Evolutionary conservation across 2,888 invertebrate genomes (phyloP).

Genomic region (Acleris sparsana): DNA sequence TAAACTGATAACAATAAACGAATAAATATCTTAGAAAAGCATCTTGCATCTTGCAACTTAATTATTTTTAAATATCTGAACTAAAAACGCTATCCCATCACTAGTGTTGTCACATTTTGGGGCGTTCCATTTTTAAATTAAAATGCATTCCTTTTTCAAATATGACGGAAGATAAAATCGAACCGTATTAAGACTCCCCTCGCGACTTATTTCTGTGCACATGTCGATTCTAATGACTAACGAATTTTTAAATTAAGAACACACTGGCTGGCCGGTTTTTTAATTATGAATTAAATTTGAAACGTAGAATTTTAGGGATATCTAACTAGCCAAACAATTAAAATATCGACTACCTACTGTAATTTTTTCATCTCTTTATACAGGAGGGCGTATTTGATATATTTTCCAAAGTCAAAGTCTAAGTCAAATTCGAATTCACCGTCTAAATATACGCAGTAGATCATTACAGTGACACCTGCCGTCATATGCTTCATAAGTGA

Average conservation of each 20-base stretch:
- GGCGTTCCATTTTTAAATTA: conserved; percentile 35
- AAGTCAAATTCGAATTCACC: not conserved
- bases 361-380: too few relatives aligned
- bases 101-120: conserved; percentile 14
- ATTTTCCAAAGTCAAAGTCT: too few relatives aligned
- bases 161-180: conserved; percentile 33
- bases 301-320: not conserved
- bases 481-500: conserved; percentile 9
- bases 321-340: not conserved
- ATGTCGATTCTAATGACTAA: conserved; percentile 36
- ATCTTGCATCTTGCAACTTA: too few relatives aligned
- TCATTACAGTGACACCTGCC: conserved; percentile 18
- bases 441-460: conserved; percentile 18
- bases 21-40: too few relatives aligned
- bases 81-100: conserved; percentile 16
- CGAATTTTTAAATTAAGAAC: conserved; percentile 35
- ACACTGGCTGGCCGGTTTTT: conserved; percentile 1
- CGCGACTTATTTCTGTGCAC: conserved; percentile 33
- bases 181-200: conserved; percentile 33
- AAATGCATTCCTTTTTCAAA: conserved; percentile 32
- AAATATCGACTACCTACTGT: too few relatives aligned
- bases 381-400: too few relatives aligned
- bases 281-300: not conserved
- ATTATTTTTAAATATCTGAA: not conserved
- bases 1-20: too few relatives aligned